These are phyloP conservation scores for Numenius phaeopus DNA, from an alignment of 2,797 vertebrate genomes.

Conservation along the genomic window DNA sequence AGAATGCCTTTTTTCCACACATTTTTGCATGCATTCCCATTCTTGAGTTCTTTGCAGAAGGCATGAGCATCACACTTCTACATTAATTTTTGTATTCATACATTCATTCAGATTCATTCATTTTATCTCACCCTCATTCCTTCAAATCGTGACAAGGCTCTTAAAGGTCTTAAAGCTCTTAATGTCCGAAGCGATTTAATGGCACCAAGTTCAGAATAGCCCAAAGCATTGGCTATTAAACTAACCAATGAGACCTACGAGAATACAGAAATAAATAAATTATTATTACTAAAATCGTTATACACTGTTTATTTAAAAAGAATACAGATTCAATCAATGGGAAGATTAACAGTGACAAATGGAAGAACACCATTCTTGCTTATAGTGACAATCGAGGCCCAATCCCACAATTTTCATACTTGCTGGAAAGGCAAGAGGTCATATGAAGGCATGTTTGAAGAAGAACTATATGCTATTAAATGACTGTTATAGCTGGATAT, in stretches of 20 bases:
- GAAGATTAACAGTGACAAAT: neutral
- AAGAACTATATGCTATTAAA: neutral
- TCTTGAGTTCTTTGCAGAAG: neutral
- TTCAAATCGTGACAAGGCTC: slow-evolving; percentile 97
- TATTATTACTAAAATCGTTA: neutral
- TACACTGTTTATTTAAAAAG: neutral
- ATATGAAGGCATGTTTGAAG: neutral
- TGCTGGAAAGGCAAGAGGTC: neutral
- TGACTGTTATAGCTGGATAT: neutral
- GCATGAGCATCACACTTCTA: neutral
- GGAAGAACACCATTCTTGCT: neutral
- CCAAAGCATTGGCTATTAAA: slow-evolving; percentile 90
- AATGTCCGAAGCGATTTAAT: slow-evolving; percentile 97
- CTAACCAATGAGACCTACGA: slow-evolving; percentile 94
- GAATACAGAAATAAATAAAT: slow-evolving; percentile 38
- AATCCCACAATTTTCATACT: neutral
- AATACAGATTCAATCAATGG: neutral
- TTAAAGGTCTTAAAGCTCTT: slow-evolving; percentile 94
- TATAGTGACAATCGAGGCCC: neutral
- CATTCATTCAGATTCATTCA: slow-evolving; percentile 15
- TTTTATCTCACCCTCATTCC: slow-evolving; percentile 95
- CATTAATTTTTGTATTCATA: slow-evolving; percentile 17
- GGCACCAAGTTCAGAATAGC: slow-evolving; percentile 88
- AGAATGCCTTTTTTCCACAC: neutral
- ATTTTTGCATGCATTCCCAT: neutral